These are phyloP conservation scores for Coelinius sp. DNA, from an alignment of 2,888 invertebrate genomes.

Conservation along the genomic window DNA sequence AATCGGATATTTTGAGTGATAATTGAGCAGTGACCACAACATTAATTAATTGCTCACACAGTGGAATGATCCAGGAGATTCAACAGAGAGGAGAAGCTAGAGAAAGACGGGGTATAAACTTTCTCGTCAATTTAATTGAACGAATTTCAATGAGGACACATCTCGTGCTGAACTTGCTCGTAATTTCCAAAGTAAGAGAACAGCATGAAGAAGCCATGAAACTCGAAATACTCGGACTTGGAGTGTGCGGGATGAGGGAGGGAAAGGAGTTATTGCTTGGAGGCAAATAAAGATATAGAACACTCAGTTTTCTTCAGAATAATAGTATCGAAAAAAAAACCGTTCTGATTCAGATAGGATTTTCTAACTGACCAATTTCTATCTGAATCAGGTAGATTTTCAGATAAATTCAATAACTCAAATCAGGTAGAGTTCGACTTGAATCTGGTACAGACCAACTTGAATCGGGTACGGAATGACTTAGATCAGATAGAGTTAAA, in stretches of 20 bases:
- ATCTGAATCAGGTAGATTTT: too few species aligned
- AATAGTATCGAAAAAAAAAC: too few species aligned
- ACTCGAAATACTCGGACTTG: conserved; percentile 7
- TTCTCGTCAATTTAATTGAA: conserved; percentile 58
- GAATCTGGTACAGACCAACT: too few species aligned
- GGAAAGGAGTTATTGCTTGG: background rate
- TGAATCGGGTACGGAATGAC: too few species aligned
- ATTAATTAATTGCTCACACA: background rate
- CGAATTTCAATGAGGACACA: conserved; percentile 55
- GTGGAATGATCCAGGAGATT: background rate
- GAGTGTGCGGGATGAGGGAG: background rate
- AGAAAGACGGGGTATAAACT: conserved; percentile 45
- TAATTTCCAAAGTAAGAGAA: conserved; percentile 49
- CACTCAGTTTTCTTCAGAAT: background rate
- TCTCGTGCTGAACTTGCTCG: conserved; percentile 51
- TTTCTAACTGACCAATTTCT: too few species aligned
- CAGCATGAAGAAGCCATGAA: conserved; percentile 2
- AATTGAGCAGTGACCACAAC: background rate
- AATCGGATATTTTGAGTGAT: background rate
- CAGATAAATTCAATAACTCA: too few species aligned
- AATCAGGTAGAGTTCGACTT: too few species aligned
- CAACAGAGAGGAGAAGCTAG: conserved; percentile 27
- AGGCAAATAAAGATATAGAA: background rate
- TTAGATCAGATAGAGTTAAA: too few species aligned
- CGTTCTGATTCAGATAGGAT: too few species aligned